Conservation (phyloP, 2,113 vertebrate species). For the Butorides virescens region DNA sequence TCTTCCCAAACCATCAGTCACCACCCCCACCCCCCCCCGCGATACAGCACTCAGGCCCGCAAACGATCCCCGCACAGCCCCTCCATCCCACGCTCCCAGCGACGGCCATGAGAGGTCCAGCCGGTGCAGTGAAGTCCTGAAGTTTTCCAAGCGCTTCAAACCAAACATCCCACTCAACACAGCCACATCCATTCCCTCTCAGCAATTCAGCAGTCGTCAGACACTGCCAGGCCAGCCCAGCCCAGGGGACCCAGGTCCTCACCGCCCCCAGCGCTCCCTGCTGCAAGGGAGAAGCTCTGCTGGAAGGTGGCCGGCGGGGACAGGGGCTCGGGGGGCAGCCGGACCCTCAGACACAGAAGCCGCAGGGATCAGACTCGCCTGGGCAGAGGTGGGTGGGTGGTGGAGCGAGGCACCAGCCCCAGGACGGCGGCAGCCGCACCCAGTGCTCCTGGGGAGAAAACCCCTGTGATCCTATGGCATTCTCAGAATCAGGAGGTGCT, state of each 20-base stretch:
- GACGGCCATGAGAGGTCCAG: too few relatives aligned
- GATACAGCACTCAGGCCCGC: accelerated
- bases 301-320: background rate
- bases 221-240: background rate
- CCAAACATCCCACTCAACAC: background rate
- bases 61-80: background rate
- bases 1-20: background rate
- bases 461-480: accelerated
- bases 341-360: background rate
- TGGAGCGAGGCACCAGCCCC: accelerated
- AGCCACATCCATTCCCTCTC: background rate
- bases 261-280: accelerated
- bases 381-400: background rate
- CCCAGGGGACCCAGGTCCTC: background rate
- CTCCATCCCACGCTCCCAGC: background rate
- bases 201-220: background rate
- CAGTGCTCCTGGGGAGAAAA: accelerated
- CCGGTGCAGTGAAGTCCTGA: background rate
- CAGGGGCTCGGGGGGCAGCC: background rate
- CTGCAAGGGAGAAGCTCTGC: background rate
- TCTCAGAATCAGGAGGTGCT: background rate
- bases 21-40: background rate
- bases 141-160: background rate
- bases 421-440: accelerated
- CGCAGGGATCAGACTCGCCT: background rate